Base-by-base conservation (phyloP, 2,113 vertebrate species). In the Ahaetulla prasina region DNA sequence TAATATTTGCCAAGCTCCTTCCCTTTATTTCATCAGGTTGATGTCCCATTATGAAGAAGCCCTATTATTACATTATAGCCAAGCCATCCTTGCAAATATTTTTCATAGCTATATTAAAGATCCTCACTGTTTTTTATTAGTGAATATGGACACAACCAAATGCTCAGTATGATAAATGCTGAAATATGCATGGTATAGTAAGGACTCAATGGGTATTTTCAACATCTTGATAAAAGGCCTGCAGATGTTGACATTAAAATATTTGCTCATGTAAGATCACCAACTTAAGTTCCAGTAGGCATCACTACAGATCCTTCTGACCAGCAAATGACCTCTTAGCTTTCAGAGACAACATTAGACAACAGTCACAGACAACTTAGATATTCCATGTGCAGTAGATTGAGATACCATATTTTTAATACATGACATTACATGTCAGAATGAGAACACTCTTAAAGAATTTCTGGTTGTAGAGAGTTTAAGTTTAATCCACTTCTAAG, bases 51-150 rank as follows among this genome's bases (percentile, higher is more conserved):
- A 47, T 57, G 52, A 20, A n/a, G 85, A 30, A 39, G 3, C 85
- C 43, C 11, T 25, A 20, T 47, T 54, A 7, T 52, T 30, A 80
- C 39, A 49, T 25, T 80, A 8, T 5, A 55, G 39, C 11, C 74
- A 39, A 80, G 74, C 35, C 18, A 9, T 43, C 35, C n/a, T 20
- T 80, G 39, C 90, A 95, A 95, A 95, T 11, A 89, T 93, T 94
- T 90, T 92, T 89, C 91, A 94, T 39, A 92, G 84, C 35, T 45
- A 11, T 92, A 68, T 18, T 80, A 80, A 39, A 6, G 7, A 39
- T 80, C 35, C 68, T 54, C 63, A 91, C 85, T 90, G 5, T 91
- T 93, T 30, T 84, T 55, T 0, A 68, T 25, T 52, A 90, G 35
- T 80, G 3, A 80, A 80, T 43, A 39, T 80, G 35, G 35, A 39